Evolutionary conservation across 1,140 invertebrate genomes (phyloP).

Genomic region (Drosophila saltans): DNA sequence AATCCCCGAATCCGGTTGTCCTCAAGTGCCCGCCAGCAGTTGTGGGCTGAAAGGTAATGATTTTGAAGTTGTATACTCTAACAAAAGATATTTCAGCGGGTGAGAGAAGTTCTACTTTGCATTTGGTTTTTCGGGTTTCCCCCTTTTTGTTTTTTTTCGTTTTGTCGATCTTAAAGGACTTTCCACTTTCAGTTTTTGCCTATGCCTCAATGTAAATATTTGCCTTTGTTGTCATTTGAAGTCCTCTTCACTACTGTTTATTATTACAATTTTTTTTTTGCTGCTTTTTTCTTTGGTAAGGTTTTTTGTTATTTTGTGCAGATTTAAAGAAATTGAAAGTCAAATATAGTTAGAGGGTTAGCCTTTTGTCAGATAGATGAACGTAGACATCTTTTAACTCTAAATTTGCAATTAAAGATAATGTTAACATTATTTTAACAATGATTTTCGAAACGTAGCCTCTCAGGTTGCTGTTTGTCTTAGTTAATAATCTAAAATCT

Average conservation of each 20-base stretch:
- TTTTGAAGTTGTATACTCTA: conserved; percentile 61
- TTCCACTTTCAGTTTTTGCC: conserved; percentile 24
- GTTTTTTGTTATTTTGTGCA: conserved; percentile 17
- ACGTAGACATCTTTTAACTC: neutral
- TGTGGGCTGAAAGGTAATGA: conserved; percentile 45
- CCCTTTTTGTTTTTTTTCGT: neutral
- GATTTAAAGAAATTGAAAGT: conserved; percentile 6
- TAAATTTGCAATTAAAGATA: neutral
- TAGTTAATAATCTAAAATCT: too few relatives aligned
- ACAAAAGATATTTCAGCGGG: conserved; percentile 65
- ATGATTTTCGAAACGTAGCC: too few relatives aligned
- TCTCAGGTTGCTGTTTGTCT: too few relatives aligned
- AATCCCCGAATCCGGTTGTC: neutral
- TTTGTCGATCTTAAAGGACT: neutral
- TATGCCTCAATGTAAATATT: conserved; percentile 75
- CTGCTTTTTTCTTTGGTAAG: neutral
- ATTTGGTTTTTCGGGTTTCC: conserved; percentile 36
- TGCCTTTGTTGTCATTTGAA: conserved; percentile 76
- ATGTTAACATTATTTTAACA: too few relatives aligned
- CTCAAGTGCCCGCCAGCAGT: conserved; percentile 50
- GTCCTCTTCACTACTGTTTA: conserved; percentile 54
- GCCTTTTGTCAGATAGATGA: conserved; percentile 2
- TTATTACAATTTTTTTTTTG: conserved; percentile 45
- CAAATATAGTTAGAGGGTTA: conserved; percentile 14
- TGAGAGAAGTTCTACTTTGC: conserved; percentile 41